Evolutionary conservation across 1,140 invertebrate genomes (phyloP), one percentile per base, ranked within the genome.

Genomic region (Temnothorax longispinosus): DNA sequence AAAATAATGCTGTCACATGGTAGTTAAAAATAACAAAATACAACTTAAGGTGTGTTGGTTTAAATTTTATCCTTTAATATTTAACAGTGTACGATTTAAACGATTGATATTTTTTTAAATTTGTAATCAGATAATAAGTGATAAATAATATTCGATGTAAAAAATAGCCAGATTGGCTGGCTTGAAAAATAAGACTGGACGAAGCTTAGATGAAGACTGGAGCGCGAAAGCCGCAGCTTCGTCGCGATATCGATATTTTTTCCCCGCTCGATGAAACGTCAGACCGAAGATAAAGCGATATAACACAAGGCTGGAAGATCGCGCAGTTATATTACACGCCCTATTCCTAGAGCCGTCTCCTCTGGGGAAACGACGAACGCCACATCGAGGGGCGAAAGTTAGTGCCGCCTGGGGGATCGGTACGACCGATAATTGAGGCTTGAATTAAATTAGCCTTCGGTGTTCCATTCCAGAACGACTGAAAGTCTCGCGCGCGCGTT

Each of bases 391-490:
- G 54, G 11, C 58, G 89, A 84, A 90, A 90, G 89, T 90, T 90
- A 89, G 89, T 87, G 78, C 58, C 78, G 88, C 54, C 54, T 21
- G 32, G 89, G 88, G 89, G 78, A 87, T 89, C 84, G 88, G 75
- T 88, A 76, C 88, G 87, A 52, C 88, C 88, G 89, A 93, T 93
- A 93, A 93, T 93, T 93, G 92, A 92, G 87, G 87, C 64, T 77
- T 58, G 89, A 91, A 93, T 93, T 93, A 92, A 93, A 93, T 92
- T 92, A 92, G 91, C 88, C 86, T 27, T 81, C 77, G 90, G 74
- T 92, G 54, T 58, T 92, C 89, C 87, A 90, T 90, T 89, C 74
- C 85, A 69, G 65, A 81, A 71, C 54, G 32, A 52, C 54, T 21
- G 60, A 87, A 71, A 85, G 81, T 89, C 84, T 86, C 87, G 0